Conservation (phyloP, 2,888 invertebrate genomes). For the Drosophila prostipennis region DNA sequence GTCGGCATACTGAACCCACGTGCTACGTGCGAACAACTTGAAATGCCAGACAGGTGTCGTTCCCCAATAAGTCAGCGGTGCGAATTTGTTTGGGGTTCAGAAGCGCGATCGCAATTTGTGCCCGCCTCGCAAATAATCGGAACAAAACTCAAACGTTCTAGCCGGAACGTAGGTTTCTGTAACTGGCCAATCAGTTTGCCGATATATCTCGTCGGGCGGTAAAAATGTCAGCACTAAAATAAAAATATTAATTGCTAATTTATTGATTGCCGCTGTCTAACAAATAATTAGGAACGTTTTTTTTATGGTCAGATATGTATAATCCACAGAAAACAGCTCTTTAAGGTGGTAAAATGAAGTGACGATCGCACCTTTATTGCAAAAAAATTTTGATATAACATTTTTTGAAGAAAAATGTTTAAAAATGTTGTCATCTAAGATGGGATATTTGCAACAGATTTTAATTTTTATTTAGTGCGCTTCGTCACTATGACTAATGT, state of each 20-base stretch:
- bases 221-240: constrained; percentile 2
- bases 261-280: neutral
- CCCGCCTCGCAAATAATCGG: constrained; percentile 67
- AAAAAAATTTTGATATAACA: too few species aligned
- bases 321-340: too few species aligned
- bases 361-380: too few species aligned
- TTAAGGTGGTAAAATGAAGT: too few species aligned
- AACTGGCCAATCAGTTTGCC: neutral
- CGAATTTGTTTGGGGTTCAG: constrained; percentile 50
- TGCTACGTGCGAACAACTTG: constrained; percentile 61
- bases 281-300: too few species aligned
- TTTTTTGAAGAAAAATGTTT: too few species aligned
- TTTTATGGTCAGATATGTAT: too few species aligned
- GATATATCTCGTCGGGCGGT: neutral
- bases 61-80: constrained; percentile 41
- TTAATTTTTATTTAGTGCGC: too few species aligned
- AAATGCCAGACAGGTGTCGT: constrained; percentile 73
- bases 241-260: constrained; percentile 2
- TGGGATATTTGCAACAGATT: too few species aligned
- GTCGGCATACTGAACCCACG: constrained; percentile 45
- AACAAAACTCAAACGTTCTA: constrained; percentile 22
- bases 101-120: constrained; percentile 75
- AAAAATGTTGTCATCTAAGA: too few species aligned
- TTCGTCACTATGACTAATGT: too few species aligned
- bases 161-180: neutral